Conservation (phyloP, 2,797 vertebrate species). For the Chrysolophus pictus region DNA sequence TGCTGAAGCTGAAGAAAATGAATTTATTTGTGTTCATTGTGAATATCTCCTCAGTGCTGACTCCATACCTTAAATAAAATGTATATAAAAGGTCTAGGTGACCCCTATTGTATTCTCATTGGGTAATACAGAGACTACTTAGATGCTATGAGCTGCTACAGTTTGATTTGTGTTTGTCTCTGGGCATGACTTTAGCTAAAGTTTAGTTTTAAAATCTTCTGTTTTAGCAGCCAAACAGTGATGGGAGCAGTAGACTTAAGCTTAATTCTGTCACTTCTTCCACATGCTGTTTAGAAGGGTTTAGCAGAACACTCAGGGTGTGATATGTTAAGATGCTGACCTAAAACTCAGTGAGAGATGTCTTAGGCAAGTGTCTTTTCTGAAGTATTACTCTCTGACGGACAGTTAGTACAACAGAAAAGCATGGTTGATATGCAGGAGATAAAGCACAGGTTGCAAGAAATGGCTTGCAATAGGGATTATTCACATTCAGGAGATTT, state of each 20-base stretch:
- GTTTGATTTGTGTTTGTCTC: not conserved
- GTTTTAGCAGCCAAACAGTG: conserved; percentile 11
- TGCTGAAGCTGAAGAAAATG: not conserved
- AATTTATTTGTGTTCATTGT: not conserved
- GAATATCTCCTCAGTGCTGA: not conserved
- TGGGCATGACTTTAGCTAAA: not conserved
- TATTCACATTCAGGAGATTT: not conserved
- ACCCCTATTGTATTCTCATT: not conserved
- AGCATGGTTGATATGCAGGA: fast-evolving
- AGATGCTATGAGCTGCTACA: not conserved
- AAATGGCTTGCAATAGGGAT: not conserved
- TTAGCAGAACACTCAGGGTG: not conserved
- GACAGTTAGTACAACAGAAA: not conserved
- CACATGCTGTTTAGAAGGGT: not conserved
- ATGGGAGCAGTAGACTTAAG: not conserved
- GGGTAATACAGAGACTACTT: not conserved
- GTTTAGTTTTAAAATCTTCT: not conserved
- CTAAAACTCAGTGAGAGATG: not conserved
- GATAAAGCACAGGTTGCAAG: not conserved
- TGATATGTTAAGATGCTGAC: not conserved
- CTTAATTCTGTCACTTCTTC: not conserved
- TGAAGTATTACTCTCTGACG: not conserved
- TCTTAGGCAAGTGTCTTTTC: not conserved
- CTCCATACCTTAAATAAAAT: not conserved
- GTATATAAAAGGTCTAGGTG: not conserved